These are phyloP conservation scores for Thera obeliscata DNA, from an alignment of 2,888 invertebrate species.

Conservation along the genomic window DNA sequence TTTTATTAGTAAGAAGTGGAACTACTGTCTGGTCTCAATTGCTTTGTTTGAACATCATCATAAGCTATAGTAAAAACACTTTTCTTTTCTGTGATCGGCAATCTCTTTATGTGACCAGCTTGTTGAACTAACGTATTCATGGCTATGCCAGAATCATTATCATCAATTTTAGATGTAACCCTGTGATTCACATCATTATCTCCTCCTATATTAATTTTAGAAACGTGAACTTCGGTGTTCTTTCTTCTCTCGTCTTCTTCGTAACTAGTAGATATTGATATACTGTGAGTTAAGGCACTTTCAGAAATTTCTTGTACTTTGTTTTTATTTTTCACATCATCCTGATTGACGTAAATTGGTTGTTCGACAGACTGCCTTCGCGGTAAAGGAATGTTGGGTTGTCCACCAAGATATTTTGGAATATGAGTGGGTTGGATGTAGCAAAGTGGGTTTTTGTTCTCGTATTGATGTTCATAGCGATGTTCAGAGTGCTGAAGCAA, in stretches of 20 bases:
- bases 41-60: conserved; percentile 94
- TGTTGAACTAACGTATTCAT: conserved; percentile 86
- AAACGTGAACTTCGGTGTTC: conserved; percentile 82
- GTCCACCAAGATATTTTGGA: conserved; percentile 85
- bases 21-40: conserved; percentile 91
- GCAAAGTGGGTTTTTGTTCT: conserved; percentile 80
- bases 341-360: conserved; percentile 80
- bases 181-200: conserved; percentile 62
- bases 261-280: conserved; percentile 77
- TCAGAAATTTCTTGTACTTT: conserved; percentile 65
- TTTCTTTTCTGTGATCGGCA: conserved; percentile 93
- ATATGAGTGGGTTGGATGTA: conserved; percentile 85
- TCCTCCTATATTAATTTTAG: conserved; percentile 80
- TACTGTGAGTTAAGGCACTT: conserved; percentile 75
- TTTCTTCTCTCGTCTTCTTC: conserved; percentile 59
- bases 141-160: conserved; percentile 92
- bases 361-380: conserved; percentile 69
- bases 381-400: conserved; percentile 76
- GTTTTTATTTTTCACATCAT: conserved; percentile 67
- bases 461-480: conserved; percentile 87
- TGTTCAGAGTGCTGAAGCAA: conserved; percentile 91
- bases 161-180: conserved; percentile 78
- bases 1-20: conserved; percentile 85
- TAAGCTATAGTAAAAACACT: conserved; percentile 97
- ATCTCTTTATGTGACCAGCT: conserved; percentile 84